These are phyloP conservation scores for Macrobrachium nipponense DNA, from an alignment of 1,140 invertebrate genomes.

Conservation along the genomic window DNA sequence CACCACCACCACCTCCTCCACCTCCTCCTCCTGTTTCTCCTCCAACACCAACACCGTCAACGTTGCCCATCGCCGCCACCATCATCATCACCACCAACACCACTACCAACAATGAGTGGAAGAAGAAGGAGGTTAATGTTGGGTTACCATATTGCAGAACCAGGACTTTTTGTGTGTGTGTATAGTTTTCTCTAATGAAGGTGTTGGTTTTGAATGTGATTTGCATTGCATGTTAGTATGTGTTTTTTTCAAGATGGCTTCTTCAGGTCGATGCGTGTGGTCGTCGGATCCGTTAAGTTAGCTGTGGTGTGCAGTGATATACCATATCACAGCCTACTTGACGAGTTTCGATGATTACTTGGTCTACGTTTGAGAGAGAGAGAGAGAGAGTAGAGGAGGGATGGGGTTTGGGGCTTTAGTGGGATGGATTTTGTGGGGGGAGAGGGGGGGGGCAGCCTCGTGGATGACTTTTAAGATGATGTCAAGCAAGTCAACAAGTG, in stretches of 20 bases:
- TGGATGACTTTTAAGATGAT: too few species aligned
- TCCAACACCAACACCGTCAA: background rate
- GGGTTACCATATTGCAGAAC: too few species aligned
- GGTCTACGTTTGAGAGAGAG: background rate
- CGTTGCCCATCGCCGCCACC: background rate
- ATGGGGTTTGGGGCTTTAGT: background rate
- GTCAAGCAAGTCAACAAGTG: too few species aligned
- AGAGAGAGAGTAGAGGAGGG: background rate
- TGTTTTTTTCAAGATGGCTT: too few species aligned
- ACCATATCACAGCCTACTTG: slow-evolving; percentile 70
- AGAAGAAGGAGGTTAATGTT: background rate
- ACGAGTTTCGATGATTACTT: slow-evolving; percentile 64
- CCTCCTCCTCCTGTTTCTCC: background rate
- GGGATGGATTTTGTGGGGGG: background rate
- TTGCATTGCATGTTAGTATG: too few species aligned
- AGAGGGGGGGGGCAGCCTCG: too few species aligned
- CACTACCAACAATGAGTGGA: background rate
- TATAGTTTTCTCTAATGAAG: background rate
- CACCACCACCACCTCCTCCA: background rate
- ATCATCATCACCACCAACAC: background rate
- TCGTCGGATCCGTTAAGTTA: slow-evolving; percentile 65
- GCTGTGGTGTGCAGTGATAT: slow-evolving; percentile 66
- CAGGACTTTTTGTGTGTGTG: too few species aligned
- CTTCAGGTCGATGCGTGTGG: background rate
- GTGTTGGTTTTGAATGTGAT: too few species aligned